phyloP scores from a whole-genome alignment of 2,888 invertebrate species.

The Cybosia mesomella region DNA sequence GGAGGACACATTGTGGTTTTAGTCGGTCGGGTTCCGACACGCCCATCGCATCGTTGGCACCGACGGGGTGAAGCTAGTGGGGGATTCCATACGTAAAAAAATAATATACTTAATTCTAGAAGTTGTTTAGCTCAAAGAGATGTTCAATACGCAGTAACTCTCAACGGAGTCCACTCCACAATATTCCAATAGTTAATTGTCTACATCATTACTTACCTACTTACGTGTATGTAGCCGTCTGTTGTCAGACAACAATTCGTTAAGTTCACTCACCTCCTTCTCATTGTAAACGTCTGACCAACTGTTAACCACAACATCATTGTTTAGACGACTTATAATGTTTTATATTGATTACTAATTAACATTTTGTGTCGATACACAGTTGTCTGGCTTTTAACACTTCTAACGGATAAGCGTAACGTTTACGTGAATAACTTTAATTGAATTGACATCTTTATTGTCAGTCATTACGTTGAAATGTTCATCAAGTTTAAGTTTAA shows the following conservation, averaged over 20 bases:
- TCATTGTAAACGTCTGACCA: slow-evolving; percentile 52
- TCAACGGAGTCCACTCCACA: slow-evolving; percentile 28
- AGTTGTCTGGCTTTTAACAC: not conserved
- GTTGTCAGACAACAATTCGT: slow-evolving; percentile 56
- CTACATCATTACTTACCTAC: slow-evolving; percentile 57
- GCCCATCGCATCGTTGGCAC: no score
- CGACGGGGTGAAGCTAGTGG: no score
- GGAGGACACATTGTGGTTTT: no score
- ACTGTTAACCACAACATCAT: slow-evolving; percentile 35
- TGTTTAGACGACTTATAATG: slow-evolving; percentile 24
- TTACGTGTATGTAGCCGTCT: slow-evolving; percentile 46
- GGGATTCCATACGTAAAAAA: no score
- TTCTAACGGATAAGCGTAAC: not conserved
- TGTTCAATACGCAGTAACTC: not conserved
- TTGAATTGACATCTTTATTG: not conserved
- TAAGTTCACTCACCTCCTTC: slow-evolving; percentile 62
- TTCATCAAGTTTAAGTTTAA: not conserved
- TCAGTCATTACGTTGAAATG: not conserved
- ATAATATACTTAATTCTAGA: not conserved
- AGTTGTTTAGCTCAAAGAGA: not conserved
- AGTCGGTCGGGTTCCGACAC: no score
- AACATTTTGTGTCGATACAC: not conserved
- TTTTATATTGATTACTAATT: slow-evolving; percentile 21
- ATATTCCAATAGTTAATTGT: slow-evolving; percentile 52
- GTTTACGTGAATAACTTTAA: not conserved